phyloP scores from a whole-genome alignment of 2,797 vertebrate species.

The Xiphophorus birchmanni region DNA sequence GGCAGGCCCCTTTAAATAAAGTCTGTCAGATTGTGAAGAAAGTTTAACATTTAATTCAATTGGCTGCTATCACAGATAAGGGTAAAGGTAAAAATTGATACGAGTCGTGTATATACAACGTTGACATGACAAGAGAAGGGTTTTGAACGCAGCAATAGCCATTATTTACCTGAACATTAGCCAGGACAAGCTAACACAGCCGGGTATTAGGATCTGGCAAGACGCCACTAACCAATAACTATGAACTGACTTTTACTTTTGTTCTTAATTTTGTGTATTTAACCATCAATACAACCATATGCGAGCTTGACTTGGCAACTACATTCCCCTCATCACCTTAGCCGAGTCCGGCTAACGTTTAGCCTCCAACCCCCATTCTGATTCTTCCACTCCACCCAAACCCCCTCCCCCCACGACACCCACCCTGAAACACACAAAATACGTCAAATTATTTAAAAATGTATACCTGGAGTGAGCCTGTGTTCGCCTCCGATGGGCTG shows the following conservation, averaged over 20 bases:
- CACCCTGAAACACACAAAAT: conserved; percentile 65
- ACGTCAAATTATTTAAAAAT: conserved; percentile 10
- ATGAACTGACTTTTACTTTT: background rate
- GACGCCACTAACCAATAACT: background rate
- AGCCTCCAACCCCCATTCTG: conserved; percentile 73
- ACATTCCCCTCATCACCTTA: conserved; percentile 48
- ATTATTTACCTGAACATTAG: conserved; percentile 19
- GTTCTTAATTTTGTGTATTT: conserved; percentile 4
- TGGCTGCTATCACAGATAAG: background rate
- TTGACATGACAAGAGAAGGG: background rate
- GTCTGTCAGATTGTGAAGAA: background rate
- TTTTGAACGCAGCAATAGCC: conserved; percentile 2
- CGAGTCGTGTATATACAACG: background rate
- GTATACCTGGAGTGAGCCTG: conserved; percentile 87
- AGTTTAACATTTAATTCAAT: background rate
- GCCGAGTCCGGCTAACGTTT: conserved; percentile 55
- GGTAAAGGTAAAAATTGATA: background rate
- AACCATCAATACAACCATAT: background rate
- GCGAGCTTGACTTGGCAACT: conserved; percentile 23
- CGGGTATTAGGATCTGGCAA: conserved; percentile 1
- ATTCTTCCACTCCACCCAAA: conserved; percentile 78
- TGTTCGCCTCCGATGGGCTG: conserved; percentile 78
- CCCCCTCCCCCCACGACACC: conserved; percentile 79
- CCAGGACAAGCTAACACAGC: conserved; percentile 6
- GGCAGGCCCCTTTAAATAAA: background rate